These are phyloP conservation scores for Pygoscelis adeliae DNA, from an alignment of 2,113 vertebrate species.

Conservation along the genomic window DNA sequence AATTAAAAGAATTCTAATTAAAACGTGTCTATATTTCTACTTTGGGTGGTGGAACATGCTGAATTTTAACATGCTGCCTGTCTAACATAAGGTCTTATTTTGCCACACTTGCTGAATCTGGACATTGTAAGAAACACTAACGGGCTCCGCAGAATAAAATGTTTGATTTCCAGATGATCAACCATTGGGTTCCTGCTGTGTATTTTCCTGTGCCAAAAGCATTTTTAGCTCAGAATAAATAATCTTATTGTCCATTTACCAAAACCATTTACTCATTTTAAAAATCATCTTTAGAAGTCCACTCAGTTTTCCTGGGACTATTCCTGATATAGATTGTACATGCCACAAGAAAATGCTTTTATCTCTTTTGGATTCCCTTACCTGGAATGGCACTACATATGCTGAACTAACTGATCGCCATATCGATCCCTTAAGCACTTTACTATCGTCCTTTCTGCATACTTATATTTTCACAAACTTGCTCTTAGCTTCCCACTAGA, in stretches of 20 bases:
- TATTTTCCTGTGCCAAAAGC: neutral
- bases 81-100: neutral
- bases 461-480: neutral
- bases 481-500: neutral
- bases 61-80: neutral
- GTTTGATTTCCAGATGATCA: neutral
- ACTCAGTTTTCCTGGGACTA: neutral
- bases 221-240: neutral
- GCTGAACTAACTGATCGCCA: neutral
- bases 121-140: neutral
- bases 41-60: neutral
- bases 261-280: neutral
- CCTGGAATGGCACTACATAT: neutral
- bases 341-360: neutral
- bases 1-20: neutral
- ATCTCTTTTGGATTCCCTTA: neutral
- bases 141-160: neutral
- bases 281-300: neutral
- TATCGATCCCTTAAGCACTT: neutral
- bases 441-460: neutral
- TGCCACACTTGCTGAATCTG: neutral
- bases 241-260: neutral
- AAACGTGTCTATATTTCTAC: neutral
- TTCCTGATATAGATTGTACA: neutral
- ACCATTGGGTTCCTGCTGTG: neutral